Conservation (phyloP, 2,888 invertebrate genomes). For the Lithophane socia region DNA sequence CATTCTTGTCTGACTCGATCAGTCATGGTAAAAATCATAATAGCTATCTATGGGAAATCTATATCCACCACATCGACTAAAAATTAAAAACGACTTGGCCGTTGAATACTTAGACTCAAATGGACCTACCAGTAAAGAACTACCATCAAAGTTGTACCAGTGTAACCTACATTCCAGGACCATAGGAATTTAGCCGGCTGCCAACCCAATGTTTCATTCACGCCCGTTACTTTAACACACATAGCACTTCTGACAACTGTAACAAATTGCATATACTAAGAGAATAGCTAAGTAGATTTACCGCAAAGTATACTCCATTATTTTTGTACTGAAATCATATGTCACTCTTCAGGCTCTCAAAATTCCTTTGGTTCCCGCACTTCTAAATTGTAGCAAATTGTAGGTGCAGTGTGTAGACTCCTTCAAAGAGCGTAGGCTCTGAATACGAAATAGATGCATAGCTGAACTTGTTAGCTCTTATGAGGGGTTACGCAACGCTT, state of each 20-base stretch:
- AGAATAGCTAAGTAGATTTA: conserved; percentile 1
- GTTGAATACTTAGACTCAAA: not conserved
- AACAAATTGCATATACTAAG: not conserved
- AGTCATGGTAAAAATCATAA: not conserved
- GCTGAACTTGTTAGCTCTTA: conserved; percentile 67
- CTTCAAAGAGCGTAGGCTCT: conserved; percentile 40
- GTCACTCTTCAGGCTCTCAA: not conserved
- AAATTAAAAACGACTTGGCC: too few species aligned
- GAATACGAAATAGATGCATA: conserved; percentile 65
- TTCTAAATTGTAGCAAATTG: too few species aligned
- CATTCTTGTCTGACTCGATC: too few species aligned
- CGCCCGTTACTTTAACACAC: not conserved
- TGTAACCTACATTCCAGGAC: conserved; percentile 17
- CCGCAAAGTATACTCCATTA: not conserved
- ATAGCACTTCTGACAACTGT: conserved; percentile 9
- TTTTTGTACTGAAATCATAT: not conserved
- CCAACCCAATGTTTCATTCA: conserved; percentile 1
- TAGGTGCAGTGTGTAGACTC: conserved; percentile 26
- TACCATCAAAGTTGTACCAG: not conserved
- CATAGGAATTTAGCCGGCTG: conserved; percentile 11
- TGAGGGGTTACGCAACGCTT: conserved; percentile 62
- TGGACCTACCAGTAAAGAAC: not conserved
- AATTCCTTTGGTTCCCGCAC: not conserved
- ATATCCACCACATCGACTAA: not conserved
- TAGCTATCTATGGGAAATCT: not conserved